Base-by-base conservation (phyloP, 1,140 invertebrate species). In the Drosophila baimaii region DNA sequence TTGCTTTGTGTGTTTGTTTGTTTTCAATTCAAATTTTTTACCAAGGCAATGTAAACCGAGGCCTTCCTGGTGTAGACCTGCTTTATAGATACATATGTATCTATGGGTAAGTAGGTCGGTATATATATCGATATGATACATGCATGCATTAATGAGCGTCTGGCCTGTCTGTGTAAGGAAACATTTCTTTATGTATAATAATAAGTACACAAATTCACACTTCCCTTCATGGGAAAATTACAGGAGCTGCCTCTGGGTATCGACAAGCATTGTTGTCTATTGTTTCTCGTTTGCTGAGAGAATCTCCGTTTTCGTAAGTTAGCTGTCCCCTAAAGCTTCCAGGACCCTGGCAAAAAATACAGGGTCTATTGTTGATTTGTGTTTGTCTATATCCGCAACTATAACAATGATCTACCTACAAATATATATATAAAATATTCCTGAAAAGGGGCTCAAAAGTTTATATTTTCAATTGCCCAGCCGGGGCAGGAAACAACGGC, bases 1-100 rank as follows among this genome's bases (percentile, higher is more conserved):
- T n/a, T n/a, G n/a, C n/a, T n/a, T n/a, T n/a, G n/a, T n/a, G n/a
- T n/a, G n/a, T 58, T 23, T 77, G 61, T 77, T 77, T 77, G 71
- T 75, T 77, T 77, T 77, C 63, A 77, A 77, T 77, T 77, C 69
- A 19, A 61, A 77, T 55, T 77, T 77, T 61, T 77, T 33, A 49
- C 72, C 37, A 68, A 35, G 37, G 57, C 29, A 13, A 69, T 27
- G 59, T 33, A 27, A 27, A 61, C 27, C 15, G 31, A 39, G 68
- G 43, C 68, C 51, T 47, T 61, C 27, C 33, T 54, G 35, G 51
- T 56, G 33, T 74, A 44, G 23, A 33, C n/a, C n/a, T n/a, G n/a
- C 51, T 17, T 19, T 37, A 25, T 54, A 29, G 10, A 39, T 35
- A 37, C 33, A 29, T 46, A 41, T 43, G 13, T 52, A 35, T 31